Base-by-base conservation (phyloP, 1,140 invertebrate genomes). In the Trichonephila clavipes region DNA sequence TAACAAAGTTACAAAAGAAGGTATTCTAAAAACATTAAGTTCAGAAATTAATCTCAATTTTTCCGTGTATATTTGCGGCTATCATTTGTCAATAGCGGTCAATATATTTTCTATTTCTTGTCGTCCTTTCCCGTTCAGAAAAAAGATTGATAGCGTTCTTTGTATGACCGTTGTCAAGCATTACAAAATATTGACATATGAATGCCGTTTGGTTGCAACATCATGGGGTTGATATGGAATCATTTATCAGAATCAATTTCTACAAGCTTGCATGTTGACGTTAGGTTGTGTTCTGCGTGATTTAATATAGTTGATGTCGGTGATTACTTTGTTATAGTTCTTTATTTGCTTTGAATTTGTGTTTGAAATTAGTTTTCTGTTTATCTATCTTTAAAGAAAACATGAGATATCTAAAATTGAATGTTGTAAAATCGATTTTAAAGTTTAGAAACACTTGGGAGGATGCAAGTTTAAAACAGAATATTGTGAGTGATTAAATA, bases 1-100 rank as follows among this genome's bases (percentile, higher is more conserved):
- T 7, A 7, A 51, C 0, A 10, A 10, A 3, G 10, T 51, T 51
- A 51, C 24, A 0, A 28, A n/a, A 24, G 2, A 24, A 69, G 66
- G 66, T 69, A 69, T 69, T 24, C n/a, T 7, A n/a, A 69, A n/a
- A 28, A 21, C 24, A n/a, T 69, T 24, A 10, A 14, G 10, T 1
- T n/a, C n/a, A 24, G n/a, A 69, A 69, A 69, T 69, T 69, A 69
- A 69, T 69, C 66, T 24, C n/a, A n/a, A 14, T 69, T 69, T 69
- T 1, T 3, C 24, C 10, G n/a, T 69, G n/a, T 28, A n/a, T 8
- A 69, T 12, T 14, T 69, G n/a, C 24, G 14, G 7, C 14, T 69
- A 28, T 24, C 66, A 14, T 69, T 28, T 28, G 66, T 69, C 66
- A 69, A 69, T 69, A 24, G n/a, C 66, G 66, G n/a, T 69, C 66